phyloP scores from a whole-genome alignment of 2,888 invertebrate species.

The Colostygia pectinataria region DNA sequence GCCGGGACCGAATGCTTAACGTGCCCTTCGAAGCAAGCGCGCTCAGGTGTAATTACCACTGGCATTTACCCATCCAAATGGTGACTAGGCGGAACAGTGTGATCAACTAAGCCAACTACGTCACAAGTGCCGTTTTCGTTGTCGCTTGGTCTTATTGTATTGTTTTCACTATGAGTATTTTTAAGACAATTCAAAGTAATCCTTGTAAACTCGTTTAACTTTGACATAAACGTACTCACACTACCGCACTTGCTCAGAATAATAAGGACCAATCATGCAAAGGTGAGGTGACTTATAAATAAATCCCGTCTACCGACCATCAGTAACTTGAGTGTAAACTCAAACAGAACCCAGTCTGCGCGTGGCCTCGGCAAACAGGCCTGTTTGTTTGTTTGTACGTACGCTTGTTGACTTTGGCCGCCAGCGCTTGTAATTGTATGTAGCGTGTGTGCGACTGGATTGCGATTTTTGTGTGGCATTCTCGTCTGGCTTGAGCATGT shows the following conservation, averaged over 20 bases:
- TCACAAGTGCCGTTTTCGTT: too few relatives aligned
- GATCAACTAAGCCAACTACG: too few relatives aligned
- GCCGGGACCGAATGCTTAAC: too few relatives aligned
- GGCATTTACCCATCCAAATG: too few relatives aligned
- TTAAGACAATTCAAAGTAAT: too few relatives aligned
- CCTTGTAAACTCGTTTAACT: too few relatives aligned
- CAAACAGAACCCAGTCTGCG: constrained; percentile 25
- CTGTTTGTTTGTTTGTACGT: constrained; percentile 11
- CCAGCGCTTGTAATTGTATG: constrained; percentile 23
- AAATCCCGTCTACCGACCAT: constrained; percentile 19
- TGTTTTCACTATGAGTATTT: too few relatives aligned
- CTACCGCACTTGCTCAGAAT: constrained; percentile 5
- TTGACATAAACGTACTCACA: too few relatives aligned
- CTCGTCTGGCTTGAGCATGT: not conserved
- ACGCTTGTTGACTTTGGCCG: constrained; percentile 20
- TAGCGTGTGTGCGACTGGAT: constrained; percentile 13
- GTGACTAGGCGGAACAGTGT: too few relatives aligned
- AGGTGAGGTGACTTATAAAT: constrained; percentile 25
- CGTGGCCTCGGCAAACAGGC: constrained; percentile 24
- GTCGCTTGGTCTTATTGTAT: too few relatives aligned
- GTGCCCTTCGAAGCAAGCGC: too few relatives aligned
- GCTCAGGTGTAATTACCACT: too few relatives aligned
- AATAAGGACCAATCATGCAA: constrained; percentile 20
- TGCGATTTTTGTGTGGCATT: constrained; percentile 18
- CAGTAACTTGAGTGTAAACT: constrained; percentile 28